These are phyloP conservation scores for Aleiodes sp. DNA, from an alignment of 1,140 invertebrate genomes.

Conservation along the genomic window DNA sequence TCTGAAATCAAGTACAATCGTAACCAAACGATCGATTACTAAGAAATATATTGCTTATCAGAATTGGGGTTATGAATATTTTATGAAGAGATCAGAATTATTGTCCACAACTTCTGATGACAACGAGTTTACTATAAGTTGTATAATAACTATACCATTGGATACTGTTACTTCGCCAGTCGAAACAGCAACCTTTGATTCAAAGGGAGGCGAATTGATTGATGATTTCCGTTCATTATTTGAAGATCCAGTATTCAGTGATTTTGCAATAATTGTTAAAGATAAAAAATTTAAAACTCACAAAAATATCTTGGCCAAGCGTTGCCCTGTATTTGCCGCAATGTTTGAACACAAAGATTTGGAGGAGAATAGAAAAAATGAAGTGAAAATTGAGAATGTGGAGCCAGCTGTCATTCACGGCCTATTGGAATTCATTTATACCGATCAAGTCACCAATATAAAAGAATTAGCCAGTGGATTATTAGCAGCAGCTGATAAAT, in stretches of 20 bases:
- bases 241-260: not conserved
- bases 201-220: not conserved
- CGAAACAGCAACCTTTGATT: too few species aligned
- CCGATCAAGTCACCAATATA: constrained; percentile 92
- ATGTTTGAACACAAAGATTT: constrained; percentile 99
- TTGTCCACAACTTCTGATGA: too few species aligned
- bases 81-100: too few species aligned
- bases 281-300: constrained; percentile 20
- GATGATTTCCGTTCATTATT: constrained; percentile 21
- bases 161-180: too few species aligned
- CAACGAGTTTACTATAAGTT: too few species aligned
- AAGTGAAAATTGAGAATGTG: constrained; percentile 96
- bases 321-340: constrained; percentile 95
- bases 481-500: constrained; percentile 97
- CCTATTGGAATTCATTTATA: constrained; percentile 98
- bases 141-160: too few species aligned
- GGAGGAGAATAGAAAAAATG: constrained; percentile 95
- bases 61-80: too few species aligned
- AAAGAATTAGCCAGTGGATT: constrained; percentile 98
- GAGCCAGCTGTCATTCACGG: constrained; percentile 95
- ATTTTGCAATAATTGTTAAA: not conserved
- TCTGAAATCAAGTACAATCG: too few species aligned
- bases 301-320: constrained; percentile 71
- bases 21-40: too few species aligned
- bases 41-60: too few species aligned